These are phyloP conservation scores for Sebastolobus alascanus DNA, from an alignment of 2,797 vertebrate genomes.

Conservation along the genomic window DNA sequence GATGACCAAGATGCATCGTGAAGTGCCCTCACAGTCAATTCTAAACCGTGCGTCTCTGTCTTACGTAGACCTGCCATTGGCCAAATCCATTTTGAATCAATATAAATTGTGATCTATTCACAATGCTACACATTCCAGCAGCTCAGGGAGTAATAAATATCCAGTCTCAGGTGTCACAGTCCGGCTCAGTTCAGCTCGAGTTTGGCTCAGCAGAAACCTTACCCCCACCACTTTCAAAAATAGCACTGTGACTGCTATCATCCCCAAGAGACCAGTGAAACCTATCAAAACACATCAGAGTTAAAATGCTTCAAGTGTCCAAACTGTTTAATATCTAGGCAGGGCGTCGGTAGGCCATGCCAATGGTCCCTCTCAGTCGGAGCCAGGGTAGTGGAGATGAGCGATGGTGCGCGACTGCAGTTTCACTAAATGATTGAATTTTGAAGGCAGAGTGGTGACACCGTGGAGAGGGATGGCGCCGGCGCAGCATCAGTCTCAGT, in stretches of 20 bases:
- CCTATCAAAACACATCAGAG: constrained; percentile 73
- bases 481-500: constrained; percentile 71
- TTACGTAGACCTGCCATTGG: not conserved
- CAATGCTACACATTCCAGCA: constrained; percentile 8
- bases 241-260: constrained; percentile 45
- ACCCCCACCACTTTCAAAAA: constrained; percentile 38
- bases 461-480: constrained; percentile 66
- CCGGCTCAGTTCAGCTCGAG: constrained; percentile 5
- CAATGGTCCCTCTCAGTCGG: constrained; percentile 61
- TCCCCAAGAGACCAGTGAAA: constrained; percentile 63
- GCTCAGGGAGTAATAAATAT: constrained; percentile 33
- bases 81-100: constrained; percentile 16
- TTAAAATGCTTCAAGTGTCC: constrained; percentile 75
- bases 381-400: constrained; percentile 61
- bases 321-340: constrained; percentile 69
- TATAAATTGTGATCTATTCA: not conserved
- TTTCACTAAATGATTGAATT: constrained; percentile 81
- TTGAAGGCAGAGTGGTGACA: constrained; percentile 75
- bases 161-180: constrained; percentile 27
- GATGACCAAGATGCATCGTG: constrained; percentile 1
- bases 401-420: constrained; percentile 62
- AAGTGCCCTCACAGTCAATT: not conserved
- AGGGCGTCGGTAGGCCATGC: constrained; percentile 52
- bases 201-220: constrained; percentile 23
- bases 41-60: not conserved